Evolutionary conservation across 2,888 invertebrate genomes (phyloP), one percentile per base, ranked within the genome.

Genomic region (Drosophila rubida): DNA sequence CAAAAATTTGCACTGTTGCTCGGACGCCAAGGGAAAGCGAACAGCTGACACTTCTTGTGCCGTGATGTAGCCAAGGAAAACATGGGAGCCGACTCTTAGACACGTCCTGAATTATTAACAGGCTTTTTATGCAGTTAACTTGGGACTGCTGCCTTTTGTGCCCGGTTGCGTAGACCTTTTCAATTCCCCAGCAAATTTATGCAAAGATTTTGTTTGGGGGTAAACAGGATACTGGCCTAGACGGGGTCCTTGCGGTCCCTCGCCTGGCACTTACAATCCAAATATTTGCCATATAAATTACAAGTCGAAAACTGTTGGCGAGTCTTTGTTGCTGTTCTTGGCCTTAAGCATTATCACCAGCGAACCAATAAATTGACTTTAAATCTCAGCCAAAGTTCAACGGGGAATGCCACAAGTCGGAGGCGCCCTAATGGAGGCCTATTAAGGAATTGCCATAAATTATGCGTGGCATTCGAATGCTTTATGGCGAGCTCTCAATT

Each of bases 241-340:
- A n/a, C n/a, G n/a, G n/a, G 19, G 4, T 23, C 14, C 30, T 50
- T 6, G 35, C n/a, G 11, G 54, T 75, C 55, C 62, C 81, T 46
- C 59, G 53, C 63, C 51, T 57, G 48, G 44, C 63, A 19, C 53
- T 75, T 54, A 54, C 71, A 75, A 67, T 75, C 27, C 60, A 75
- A 82, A 82, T 85, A 82, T 82, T 82, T 80, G 57, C 73, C 35
- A 50, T 70, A 78, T 73, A 85, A 85, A 80, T 82, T 82, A 72
- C 45, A 48, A 59, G 23, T 50, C 25, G 25, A 39, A 37, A 37
- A 30, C 62, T 32, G 57, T 63, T 73, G 69, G 55, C 35, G 5
- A 57, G 59, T 57, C 46, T 13, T 32, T 35, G 50, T 37, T 37
- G 19, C 22, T 35, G 50, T 37, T 37, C 11, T 45, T 27, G 8